Evolutionary conservation across 2,113 vertebrate species (phyloP), one percentile per base, ranked within the genome.

Genomic region (Monopterus albus): DNA sequence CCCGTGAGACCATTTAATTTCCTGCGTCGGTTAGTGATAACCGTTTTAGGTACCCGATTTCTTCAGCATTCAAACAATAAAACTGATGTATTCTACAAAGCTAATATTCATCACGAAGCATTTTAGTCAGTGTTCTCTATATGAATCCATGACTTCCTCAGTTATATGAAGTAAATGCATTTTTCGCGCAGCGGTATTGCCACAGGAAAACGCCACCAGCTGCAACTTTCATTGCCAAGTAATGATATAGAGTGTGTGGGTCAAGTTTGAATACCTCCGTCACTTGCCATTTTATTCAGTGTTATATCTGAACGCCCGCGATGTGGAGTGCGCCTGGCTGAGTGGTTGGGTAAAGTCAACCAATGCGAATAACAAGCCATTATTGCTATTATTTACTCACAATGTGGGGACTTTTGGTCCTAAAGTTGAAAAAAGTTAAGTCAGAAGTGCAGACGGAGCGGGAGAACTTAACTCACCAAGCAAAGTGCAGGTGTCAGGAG

Each of bases 401-500:
- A 7, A 31, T 31, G 29, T 6, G 29, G 1, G 29, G 8, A 23
- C 17, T 57, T n/a, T 21, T 10, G 35, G 12, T 15, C 26, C 17
- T 0, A 3, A 31, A 21, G 40, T 38, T 20, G 0, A 35, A 6
- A 56, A 70, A 72, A 72, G 64, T 71, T 74, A 18, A 29, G 11
- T 5, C 13, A 7, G 2, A 58, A 51, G 52, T 4, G 6, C 2
- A 39, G 12, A 14, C 17, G 29, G 53, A 64, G 31, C 18, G 20
- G 21, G 35, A 28, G 14, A 25, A 7, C 67, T 6, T 2, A 81
- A 96, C 97, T 98, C 93, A 99, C 97, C 97, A 97, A 94, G 92
- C 93, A 95, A 56, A 96, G 89, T 17, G 94, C 94, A 64, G 95
- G 93, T 83, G 95, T 94, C 88, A 98, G 92, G 89, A 98, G 92